These are phyloP conservation scores for Melanaphis sacchari DNA, from an alignment of 1,140 invertebrate species.

Conservation along the genomic window DNA sequence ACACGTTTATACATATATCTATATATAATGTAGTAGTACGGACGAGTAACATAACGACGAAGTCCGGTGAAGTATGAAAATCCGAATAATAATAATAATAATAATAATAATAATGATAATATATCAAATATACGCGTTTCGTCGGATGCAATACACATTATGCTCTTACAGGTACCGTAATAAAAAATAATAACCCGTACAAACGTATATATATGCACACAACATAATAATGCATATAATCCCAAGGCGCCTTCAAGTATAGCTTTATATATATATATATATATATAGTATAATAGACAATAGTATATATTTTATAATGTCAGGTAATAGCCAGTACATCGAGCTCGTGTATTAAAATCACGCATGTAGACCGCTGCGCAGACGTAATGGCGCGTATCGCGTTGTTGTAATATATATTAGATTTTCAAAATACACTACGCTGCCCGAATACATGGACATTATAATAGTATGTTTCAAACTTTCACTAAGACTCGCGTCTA, in stretches of 20 bases:
- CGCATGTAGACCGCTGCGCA: neutral
- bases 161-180: neutral
- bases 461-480: neutral
- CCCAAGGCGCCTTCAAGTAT: neutral
- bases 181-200: neutral
- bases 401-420: neutral
- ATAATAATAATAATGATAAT: neutral
- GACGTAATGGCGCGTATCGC: conserved; percentile 28
- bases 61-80: conserved; percentile 43
- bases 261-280: neutral
- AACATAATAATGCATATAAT: neutral
- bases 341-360: neutral
- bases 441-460: neutral
- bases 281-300: neutral
- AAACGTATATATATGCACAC: neutral
- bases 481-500: neutral
- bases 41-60: conserved; percentile 1
- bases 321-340: neutral
- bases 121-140: neutral
- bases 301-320: neutral
- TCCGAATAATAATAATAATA: neutral
- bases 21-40: neutral
- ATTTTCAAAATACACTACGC: neutral
- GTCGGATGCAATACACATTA: neutral
- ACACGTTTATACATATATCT: neutral